Evolutionary conservation across 2,888 invertebrate species (phyloP).

Genomic region (Icerya purchasi): DNA sequence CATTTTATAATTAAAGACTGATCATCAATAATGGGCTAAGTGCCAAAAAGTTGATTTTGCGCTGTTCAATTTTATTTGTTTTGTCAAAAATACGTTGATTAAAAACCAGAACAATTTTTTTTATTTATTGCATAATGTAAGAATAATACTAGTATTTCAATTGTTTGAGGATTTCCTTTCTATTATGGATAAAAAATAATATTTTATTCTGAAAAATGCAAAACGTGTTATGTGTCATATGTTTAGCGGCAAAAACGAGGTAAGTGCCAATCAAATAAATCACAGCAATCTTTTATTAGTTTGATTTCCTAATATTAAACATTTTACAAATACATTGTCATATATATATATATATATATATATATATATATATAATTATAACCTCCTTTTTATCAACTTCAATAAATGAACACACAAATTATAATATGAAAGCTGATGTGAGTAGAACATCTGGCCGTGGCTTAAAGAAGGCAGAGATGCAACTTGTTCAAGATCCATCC

Average conservation of each 20-base stretch:
- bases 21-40: background rate
- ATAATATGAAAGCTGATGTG: background rate
- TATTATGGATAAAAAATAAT: background rate
- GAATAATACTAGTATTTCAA: background rate
- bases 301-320: background rate
- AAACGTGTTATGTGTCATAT: background rate
- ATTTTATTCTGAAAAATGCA: background rate
- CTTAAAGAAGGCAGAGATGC: slow-evolving; percentile 10
- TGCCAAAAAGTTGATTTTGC: background rate
- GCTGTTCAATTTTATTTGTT: background rate
- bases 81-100: background rate
- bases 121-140: background rate
- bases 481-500: slow-evolving; percentile 9
- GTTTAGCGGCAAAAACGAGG: background rate
- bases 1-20: no score
- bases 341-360: no score
- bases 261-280: background rate
- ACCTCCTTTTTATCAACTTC: background rate
- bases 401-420: no score
- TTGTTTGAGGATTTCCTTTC: background rate
- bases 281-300: background rate
- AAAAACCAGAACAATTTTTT: background rate
- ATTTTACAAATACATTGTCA: background rate
- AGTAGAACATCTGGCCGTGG: background rate
- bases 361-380: background rate